Conservation (phyloP, 2,888 invertebrate species). For the Habrosyne pyritoides region DNA sequence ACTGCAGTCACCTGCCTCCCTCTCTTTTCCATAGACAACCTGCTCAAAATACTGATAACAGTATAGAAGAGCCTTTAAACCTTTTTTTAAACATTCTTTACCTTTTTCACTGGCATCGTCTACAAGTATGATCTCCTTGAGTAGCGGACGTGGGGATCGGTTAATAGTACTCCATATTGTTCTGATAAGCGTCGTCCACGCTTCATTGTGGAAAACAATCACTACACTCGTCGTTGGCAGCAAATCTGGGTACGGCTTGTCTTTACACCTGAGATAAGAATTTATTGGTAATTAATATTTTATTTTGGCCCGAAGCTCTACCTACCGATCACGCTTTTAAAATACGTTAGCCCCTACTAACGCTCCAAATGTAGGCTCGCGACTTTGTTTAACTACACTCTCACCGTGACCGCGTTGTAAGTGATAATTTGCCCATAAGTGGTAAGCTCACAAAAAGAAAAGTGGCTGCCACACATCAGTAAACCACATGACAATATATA, state of each 20-base stretch:
- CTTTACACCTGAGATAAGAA: slow-evolving; percentile 86
- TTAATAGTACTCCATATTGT: slow-evolving; percentile 99
- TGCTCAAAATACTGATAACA: no score
- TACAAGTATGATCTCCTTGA: slow-evolving; percentile 97
- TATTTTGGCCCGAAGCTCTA: no score
- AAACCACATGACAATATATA: no score
- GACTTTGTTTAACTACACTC: no score
- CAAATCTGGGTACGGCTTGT: slow-evolving; percentile 89
- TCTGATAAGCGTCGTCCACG: slow-evolving; percentile 97
- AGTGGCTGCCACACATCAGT: background rate
- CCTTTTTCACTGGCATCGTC: slow-evolving; percentile 98
- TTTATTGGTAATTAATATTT: background rate
- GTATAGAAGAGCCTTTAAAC: no score
- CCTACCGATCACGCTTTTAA: slow-evolving; percentile 14
- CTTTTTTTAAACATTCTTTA: slow-evolving; percentile 48
- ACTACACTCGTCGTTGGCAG: slow-evolving; percentile 98
- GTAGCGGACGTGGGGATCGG: slow-evolving; percentile 92
- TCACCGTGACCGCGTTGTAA: background rate
- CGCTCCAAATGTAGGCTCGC: no score
- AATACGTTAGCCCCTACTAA: slow-evolving; percentile 1
- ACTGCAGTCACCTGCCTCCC: no score
- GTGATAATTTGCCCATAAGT: background rate
- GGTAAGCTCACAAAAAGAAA: no score
- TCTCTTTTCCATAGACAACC: no score
- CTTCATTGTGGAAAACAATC: slow-evolving; percentile 99